Base-by-base conservation (phyloP, 2,797 vertebrate genomes). In the Aeoliscus strigatus region DNA sequence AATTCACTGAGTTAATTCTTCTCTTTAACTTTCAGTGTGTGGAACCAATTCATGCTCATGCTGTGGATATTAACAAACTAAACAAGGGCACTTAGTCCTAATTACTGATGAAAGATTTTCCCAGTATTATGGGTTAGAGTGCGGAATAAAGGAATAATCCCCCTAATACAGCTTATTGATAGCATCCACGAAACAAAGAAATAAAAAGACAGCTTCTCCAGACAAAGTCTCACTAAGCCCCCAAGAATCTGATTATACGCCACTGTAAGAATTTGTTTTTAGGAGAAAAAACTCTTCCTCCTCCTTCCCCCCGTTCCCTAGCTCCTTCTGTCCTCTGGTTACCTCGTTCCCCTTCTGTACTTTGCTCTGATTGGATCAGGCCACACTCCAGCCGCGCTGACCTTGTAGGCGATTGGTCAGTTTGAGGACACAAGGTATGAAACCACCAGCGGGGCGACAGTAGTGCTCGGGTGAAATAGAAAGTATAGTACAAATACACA, bases 301-400 rank as follows among this genome's bases (percentile, higher is more conserved):
- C 21, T 17, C 61, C 43, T 27, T 39, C 17, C 14, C 17, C 14
- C 28, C 49, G 24, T 24, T 25, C 25, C 39, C 36, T 12, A 14
- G 42, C 39, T 37, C 24, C 60, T 33, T 8, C 2, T 47, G 59
- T 60, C 58, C 56, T 75, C 50, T 60, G 40, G 32, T 51, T 60
- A 66, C 69, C 67, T 49, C 16, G 0, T 13, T 14, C 10, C 35
- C 57, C 33, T 27, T 28, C 36, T 54, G 48, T 27, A 41, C 65
- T 64, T n/a, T n/a, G n/a, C 21, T 13, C 60, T 74, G 65, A 82
- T 70, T 83, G 76, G 80, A 80, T 83, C 79, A 73, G 75, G 45
- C 79, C 78, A 82, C 66, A 44, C 27, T 66, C 41, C 45, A 52
- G 46, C 38, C 54, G 44, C 2, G 12, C 7, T 52, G 61, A 81